Percentiles rank a stretch among this genome's conserved stretches.
Evolutionary conservation across 1,140 invertebrate genomes (phyloP).

Genomic region (Bursaphelenchus mucronatus): DNA sequence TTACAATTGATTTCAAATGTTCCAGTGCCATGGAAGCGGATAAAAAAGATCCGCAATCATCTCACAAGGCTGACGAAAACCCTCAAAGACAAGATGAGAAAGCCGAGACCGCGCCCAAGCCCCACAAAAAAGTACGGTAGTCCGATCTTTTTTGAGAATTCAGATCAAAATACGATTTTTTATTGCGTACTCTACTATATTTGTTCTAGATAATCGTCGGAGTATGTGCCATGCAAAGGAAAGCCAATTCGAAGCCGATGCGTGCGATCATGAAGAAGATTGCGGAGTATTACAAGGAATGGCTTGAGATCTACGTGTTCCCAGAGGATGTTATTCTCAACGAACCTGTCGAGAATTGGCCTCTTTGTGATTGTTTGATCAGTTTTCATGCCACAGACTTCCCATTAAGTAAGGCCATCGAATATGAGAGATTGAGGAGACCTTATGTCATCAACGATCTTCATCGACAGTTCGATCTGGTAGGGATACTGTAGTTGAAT

Average conservation of each 20-base stretch:
- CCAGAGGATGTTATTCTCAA: constrained; percentile 81
- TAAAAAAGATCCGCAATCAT: too few relatives aligned
- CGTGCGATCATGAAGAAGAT: constrained; percentile 56
- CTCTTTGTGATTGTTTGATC: constrained; percentile 90
- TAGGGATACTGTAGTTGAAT: constrained; percentile 64
- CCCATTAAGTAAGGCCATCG: constrained; percentile 94
- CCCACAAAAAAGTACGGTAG: constrained; percentile 18
- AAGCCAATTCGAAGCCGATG: constrained; percentile 59
- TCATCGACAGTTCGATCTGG: constrained; percentile 95
- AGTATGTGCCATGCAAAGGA: constrained; percentile 57
- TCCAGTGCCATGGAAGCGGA: too few relatives aligned
- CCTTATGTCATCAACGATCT: constrained; percentile 98
- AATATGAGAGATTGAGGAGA: constrained; percentile 82
- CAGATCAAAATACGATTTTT: neutral
- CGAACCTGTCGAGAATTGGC: constrained; percentile 95
- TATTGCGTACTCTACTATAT: neutral
- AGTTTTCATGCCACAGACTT: constrained; percentile 95
- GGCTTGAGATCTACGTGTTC: constrained; percentile 54
- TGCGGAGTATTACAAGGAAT: constrained; percentile 56
- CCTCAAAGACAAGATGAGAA: neutral
- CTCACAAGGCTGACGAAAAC: neutral
- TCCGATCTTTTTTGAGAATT: neutral
- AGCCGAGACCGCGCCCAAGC: constrained; percentile 1
- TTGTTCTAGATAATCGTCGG: constrained; percentile 52
- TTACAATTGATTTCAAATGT: too few relatives aligned